A percentile compares a stretch with the other conserved stretches of the same genome.
Evolutionary conservation across 2,888 invertebrate genomes (phyloP).

Genomic region (Alcis repandata): DNA sequence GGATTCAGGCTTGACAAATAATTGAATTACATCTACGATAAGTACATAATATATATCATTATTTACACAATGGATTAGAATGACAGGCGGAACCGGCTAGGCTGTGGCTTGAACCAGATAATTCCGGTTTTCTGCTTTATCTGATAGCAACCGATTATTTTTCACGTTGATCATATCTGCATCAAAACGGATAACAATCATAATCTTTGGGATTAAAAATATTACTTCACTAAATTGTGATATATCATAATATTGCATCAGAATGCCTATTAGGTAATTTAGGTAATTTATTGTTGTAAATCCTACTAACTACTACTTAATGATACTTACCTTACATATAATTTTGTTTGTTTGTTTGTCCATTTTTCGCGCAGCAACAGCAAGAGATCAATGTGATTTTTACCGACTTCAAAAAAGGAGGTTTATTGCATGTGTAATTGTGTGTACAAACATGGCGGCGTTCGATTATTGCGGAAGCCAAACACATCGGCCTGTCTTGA

Average conservation of each 20-base stretch:
- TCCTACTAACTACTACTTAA: too few relatives aligned
- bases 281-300: background rate
- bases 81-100: background rate
- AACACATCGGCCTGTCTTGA: too few relatives aligned
- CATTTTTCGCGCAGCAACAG: too few relatives aligned
- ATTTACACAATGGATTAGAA: background rate
- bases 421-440: too few relatives aligned
- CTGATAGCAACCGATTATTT: slow-evolving; percentile 5
- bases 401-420: too few relatives aligned
- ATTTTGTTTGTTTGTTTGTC: too few relatives aligned
- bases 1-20: too few relatives aligned
- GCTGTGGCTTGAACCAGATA: background rate
- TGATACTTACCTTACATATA: too few relatives aligned
- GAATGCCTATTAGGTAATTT: too few relatives aligned
- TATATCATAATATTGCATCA: slow-evolving; percentile 15
- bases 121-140: slow-evolving; percentile 3
- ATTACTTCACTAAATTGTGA: background rate
- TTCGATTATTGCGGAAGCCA: too few relatives aligned
- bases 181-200: slow-evolving; percentile 2
- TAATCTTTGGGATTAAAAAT: slow-evolving; percentile 1
- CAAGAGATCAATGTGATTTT: too few relatives aligned
- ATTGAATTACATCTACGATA: background rate
- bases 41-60: background rate
- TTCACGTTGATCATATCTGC: background rate
- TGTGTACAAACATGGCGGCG: too few relatives aligned